phyloP scores from a whole-genome alignment of 2,113 vertebrate genomes.

The Dipodomys merriami region DNA sequence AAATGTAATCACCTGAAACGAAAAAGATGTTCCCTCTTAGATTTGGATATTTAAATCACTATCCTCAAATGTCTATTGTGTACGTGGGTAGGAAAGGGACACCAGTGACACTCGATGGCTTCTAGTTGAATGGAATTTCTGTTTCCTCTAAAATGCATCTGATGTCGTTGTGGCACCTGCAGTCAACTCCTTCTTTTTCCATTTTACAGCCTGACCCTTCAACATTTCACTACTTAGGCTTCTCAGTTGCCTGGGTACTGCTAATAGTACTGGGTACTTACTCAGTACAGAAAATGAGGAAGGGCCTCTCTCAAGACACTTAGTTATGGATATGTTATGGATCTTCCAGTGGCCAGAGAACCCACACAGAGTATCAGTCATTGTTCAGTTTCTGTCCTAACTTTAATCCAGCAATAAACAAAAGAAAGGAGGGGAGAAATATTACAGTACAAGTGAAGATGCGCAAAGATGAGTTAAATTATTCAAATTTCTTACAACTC shows the following conservation, averaged over 20 bases:
- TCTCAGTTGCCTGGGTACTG: neutral
- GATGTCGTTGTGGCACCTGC: neutral
- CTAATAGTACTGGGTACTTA: neutral
- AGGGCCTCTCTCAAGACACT: neutral
- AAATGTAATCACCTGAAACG: neutral
- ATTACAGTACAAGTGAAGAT: neutral
- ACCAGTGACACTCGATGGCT: neutral
- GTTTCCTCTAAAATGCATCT: neutral
- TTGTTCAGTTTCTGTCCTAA: neutral
- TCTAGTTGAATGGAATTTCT: constrained; percentile 8
- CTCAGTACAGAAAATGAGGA: neutral
- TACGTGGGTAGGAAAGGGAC: constrained; percentile 19
- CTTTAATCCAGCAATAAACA: neutral
- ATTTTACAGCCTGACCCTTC: neutral
- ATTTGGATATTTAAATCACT: neutral
- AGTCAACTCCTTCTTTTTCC: neutral
- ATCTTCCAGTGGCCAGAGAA: neutral
- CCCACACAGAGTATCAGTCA: neutral
- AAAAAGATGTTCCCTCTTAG: neutral
- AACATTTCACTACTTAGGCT: neutral
- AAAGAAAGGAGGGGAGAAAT: neutral
- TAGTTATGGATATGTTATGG: neutral
- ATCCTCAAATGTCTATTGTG: neutral
- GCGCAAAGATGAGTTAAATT: neutral
- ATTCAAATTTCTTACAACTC: neutral